These are phyloP conservation scores for Apamea sordens DNA, from an alignment of 2,888 invertebrate genomes.

Conservation along the genomic window DNA sequence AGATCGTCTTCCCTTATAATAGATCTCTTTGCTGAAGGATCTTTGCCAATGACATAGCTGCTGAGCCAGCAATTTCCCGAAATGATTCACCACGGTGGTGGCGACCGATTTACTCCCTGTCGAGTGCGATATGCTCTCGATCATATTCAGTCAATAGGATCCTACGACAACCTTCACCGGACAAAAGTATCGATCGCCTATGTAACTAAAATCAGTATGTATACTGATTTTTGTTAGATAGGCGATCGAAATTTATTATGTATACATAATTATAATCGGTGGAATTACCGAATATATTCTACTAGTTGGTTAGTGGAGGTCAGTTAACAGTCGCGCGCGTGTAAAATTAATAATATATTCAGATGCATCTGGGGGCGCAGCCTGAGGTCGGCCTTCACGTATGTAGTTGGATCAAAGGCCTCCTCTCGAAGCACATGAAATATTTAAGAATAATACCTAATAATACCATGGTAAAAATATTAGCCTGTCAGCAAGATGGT, in stretches of 20 bases:
- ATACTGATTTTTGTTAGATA: too few relatives aligned
- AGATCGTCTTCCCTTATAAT: too few relatives aligned
- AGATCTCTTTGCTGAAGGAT: not conserved
- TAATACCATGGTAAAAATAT: not conserved
- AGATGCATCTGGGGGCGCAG: not conserved
- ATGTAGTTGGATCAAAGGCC: not conserved
- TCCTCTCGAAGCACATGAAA: not conserved
- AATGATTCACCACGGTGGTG: not conserved
- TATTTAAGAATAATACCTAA: not conserved
- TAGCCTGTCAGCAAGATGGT: too few relatives aligned
- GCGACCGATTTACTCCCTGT: too few relatives aligned
- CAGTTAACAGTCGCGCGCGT: not conserved
- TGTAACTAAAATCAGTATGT: not conserved
- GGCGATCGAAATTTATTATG: too few relatives aligned
- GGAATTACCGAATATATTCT: not conserved
- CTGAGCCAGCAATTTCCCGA: not conserved
- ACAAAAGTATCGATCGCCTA: not conserved
- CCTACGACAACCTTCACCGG: not conserved
- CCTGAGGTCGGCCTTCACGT: not conserved
- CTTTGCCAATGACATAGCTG: not conserved
- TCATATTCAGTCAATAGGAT: not conserved
- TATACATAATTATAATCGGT: too few relatives aligned
- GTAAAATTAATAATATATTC: conserved; percentile 11
- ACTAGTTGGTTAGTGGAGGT: not conserved
- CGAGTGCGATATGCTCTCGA: not conserved